A percentile compares a stretch with the other conserved stretches of the same genome.
These are phyloP conservation scores for Cheirogaleus major DNA, from an alignment of 2,797 vertebrate genomes.

Conservation along the genomic window DNA sequence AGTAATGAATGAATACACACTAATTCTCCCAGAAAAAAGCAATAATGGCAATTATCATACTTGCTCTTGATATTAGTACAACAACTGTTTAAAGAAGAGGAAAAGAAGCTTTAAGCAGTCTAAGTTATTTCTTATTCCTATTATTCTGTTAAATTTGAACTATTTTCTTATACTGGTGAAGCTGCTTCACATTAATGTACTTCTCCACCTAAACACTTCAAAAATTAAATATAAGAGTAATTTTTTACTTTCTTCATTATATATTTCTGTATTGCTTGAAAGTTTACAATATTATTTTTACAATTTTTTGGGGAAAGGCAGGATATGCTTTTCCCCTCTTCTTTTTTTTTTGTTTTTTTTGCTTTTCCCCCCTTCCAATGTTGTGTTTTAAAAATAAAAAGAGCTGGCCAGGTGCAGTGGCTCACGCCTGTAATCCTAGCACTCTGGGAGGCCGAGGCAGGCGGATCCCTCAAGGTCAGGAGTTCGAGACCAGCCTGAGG, in stretches of 20 bases:
- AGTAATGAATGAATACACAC: background rate
- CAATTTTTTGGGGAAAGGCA: background rate
- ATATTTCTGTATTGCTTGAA: background rate
- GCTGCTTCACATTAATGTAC: background rate
- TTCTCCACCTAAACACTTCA: background rate
- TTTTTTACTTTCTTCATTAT: background rate
- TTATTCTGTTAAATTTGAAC: constrained; percentile 31
- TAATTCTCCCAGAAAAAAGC: background rate
- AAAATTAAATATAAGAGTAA: constrained; percentile 26
- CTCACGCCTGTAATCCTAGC: no score
- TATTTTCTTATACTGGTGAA: background rate
- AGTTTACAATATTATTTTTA: constrained; percentile 12
- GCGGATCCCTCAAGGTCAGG: no score
- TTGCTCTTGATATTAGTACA: background rate
- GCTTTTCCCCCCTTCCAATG: no score
- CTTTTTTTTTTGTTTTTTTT: no score
- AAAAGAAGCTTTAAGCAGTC: background rate
- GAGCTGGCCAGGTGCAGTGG: no score
- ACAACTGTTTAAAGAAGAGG: background rate
- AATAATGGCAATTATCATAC: background rate
- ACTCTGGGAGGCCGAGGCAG: no score
- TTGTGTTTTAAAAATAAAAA: constrained; percentile 11
- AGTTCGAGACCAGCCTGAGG: no score
- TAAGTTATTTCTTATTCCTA: background rate
- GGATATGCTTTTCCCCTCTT: background rate